Conservation (phyloP, 2,113 vertebrate species). For the Entelurus aequoreus region DNA sequence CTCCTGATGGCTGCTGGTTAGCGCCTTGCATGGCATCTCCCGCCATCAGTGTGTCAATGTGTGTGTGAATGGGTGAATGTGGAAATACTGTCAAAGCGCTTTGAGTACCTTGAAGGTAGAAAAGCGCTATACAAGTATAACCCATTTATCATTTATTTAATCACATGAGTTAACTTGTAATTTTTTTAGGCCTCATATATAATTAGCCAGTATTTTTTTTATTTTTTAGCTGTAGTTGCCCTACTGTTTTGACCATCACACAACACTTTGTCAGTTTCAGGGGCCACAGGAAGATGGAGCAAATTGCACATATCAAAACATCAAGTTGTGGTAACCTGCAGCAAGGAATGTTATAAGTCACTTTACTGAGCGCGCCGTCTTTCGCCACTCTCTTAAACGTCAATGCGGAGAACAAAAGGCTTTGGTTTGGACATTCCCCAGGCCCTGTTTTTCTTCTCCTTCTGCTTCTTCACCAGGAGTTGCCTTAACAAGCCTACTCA, state of each 20-base stretch:
- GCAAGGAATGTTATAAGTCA: slow-evolving; percentile 66
- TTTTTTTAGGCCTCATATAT: no score
- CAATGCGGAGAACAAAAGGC: slow-evolving; percentile 56
- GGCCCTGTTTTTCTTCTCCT: slow-evolving; percentile 54
- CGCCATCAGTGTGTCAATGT: no score
- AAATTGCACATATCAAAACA: slow-evolving; percentile 36
- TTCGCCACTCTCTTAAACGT: slow-evolving; percentile 52
- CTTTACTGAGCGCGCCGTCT: slow-evolving; percentile 64
- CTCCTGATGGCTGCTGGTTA: no score
- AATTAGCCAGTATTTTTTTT: no score
- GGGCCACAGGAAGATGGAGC: slow-evolving; percentile 17
- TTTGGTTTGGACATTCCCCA: slow-evolving; percentile 52
- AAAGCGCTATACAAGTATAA: no score
- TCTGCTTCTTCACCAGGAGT: slow-evolving; percentile 53
- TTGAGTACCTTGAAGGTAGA: no score
- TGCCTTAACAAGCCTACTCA: slow-evolving; percentile 63
- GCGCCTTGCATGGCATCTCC: no score
- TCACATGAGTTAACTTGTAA: no score
- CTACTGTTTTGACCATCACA: slow-evolving; percentile 3
- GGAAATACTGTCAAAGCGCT: no score
- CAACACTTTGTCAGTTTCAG: slow-evolving; percentile 8
- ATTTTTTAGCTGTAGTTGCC: not conserved
- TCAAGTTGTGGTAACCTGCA: slow-evolving; percentile 37
- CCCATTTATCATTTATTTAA: no score
- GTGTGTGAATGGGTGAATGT: no score